phyloP scores from a whole-genome alignment of 1,140 invertebrate genomes.

The Diprion similis region DNA sequence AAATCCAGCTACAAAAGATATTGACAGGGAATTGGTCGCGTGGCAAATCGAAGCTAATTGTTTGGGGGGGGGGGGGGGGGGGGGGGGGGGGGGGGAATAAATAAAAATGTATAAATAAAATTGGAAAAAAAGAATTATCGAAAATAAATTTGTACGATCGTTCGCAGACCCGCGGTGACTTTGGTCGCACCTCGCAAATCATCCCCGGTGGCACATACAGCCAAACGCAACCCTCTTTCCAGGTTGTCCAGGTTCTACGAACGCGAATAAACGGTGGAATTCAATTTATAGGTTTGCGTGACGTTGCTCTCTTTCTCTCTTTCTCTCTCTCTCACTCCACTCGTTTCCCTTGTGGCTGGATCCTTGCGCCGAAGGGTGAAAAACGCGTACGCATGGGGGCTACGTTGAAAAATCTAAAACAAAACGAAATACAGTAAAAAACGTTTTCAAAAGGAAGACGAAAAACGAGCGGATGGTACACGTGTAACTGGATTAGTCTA shows the following conservation, averaged over 20 bases:
- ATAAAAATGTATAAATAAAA: no score
- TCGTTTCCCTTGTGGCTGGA: slow-evolving; percentile 32
- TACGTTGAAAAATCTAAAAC: background rate
- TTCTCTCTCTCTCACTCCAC: slow-evolving; percentile 13
- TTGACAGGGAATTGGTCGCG: no score
- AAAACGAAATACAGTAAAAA: background rate
- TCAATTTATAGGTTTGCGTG: slow-evolving; percentile 4
- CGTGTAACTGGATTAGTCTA: background rate
- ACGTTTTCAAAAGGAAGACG: background rate
- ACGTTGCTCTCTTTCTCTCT: slow-evolving; percentile 22
- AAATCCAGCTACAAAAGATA: no score
- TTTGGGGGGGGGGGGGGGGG: no score
- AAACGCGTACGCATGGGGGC: background rate
- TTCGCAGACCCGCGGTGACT: no score
- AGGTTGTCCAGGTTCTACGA: background rate
- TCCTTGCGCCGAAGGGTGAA: slow-evolving; percentile 31
- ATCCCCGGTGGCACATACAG: no score
- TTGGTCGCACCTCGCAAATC: no score
- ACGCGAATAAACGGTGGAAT: slow-evolving; percentile 7
- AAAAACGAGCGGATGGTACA: background rate
- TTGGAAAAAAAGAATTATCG: no score
- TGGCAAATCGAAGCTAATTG: no score
- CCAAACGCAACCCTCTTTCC: background rate
- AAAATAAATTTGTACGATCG: no score
- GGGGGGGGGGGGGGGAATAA: no score